Conservation (phyloP, 2,113 vertebrate species). For the Leiothrix lutea region DNA sequence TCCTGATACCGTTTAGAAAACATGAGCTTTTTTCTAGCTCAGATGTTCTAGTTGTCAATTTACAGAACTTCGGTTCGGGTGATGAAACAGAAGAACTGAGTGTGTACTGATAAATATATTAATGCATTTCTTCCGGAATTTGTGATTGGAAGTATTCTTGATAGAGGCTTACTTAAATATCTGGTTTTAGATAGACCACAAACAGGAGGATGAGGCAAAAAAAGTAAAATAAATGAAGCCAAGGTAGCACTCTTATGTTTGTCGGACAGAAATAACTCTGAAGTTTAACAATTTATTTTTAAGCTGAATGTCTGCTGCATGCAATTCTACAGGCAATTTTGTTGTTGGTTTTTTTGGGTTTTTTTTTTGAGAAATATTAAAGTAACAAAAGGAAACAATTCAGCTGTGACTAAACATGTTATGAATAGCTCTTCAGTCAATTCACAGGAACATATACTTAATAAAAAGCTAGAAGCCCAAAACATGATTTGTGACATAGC, state of each 20-base stretch:
- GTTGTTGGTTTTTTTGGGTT: no score
- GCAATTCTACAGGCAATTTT: background rate
- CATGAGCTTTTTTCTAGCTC: background rate
- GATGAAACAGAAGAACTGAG: background rate
- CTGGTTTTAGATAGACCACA: background rate
- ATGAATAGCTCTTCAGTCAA: background rate
- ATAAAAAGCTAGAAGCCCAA: background rate
- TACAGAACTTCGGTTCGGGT: background rate
- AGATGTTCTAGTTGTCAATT: background rate
- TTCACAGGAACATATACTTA: background rate
- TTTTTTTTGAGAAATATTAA: background rate
- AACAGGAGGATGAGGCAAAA: background rate
- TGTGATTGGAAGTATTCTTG: background rate
- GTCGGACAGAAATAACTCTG: background rate
- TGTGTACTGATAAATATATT: background rate
- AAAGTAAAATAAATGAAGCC: background rate
- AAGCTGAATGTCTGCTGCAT: background rate
- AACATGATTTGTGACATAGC: background rate
- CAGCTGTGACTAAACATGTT: background rate
- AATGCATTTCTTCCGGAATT: background rate
- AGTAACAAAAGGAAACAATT: background rate
- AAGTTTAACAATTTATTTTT: background rate
- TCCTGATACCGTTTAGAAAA: background rate
- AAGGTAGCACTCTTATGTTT: background rate
- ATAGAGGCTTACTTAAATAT: background rate